Evolutionary conservation across 2,113 vertebrate species (phyloP), one percentile per base, ranked within the genome.

Genomic region (Plecturocebus donacophilus): DNA sequence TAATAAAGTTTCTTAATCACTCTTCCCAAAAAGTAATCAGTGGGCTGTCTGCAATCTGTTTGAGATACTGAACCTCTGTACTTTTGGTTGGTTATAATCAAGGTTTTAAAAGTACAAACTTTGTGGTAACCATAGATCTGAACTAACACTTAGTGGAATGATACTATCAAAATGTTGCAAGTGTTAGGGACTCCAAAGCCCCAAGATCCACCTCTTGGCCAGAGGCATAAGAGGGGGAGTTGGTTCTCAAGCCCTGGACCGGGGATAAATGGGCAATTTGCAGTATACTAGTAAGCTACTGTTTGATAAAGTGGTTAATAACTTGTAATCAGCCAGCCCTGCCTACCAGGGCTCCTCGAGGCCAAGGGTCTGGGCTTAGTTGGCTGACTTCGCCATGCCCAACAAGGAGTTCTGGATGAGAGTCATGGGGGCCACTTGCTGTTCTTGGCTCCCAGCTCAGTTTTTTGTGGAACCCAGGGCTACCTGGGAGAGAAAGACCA

Each of bases 1-100:
- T 94, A 97, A 97, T 97, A 98, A 97, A 98, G 95, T 97, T 96
- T 98, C 97, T 98, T 98, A 94, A 97, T 98, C 97, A 95, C 94
- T 96, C 70, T 95, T 97, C 68, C 68, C 70, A n/a, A 52, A 94
- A 97, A 96, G 87, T 91, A 75, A 97, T 96, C 96, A 95, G 92
- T 90, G 89, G 89, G 81, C 71, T 81, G 73, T 71, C 92, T 91
- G 90, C 82, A 80, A 70, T 93, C 66, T 95, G 71, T 92, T 82
- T 87, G 82, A 97, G 83, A 89, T 79, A 75, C 47, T 14, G 84
- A 86, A n/a, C n/a, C 84, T 98, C 54, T 90, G 87, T 92, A 45
- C 54, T 79, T 96, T 82, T 52, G 61, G 92, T 85, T 96, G 70
- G 90, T 97, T 83, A 80, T 87, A 96, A 95, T 97, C 71, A 95